Percentiles rank a stretch among this genome's conserved stretches.
Evolutionary conservation across 2,797 vertebrate species (phyloP).

Genomic region (Poeciliopsis gracilis): DNA sequence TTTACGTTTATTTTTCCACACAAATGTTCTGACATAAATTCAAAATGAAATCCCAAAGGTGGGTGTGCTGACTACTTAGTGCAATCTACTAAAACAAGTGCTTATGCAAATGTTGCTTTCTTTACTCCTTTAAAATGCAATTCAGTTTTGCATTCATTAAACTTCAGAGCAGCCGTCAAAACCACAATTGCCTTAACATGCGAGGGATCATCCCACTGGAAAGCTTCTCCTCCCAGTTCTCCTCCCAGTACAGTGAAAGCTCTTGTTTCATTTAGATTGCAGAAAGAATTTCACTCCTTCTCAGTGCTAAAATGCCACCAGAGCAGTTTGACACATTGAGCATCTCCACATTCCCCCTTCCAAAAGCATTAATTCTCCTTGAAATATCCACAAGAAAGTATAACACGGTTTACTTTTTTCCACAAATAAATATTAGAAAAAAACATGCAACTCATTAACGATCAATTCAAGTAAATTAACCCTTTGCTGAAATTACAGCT

Average conservation of each 20-base stretch:
- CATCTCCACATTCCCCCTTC: background rate
- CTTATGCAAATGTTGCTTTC: background rate
- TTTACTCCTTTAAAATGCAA: background rate
- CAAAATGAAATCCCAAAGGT: conserved; percentile 9
- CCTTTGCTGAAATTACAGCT: background rate
- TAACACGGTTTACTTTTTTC: background rate
- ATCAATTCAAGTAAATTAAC: background rate
- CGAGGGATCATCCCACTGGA: conserved; percentile 40
- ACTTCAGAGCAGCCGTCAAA: conserved; percentile 19
- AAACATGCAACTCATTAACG: background rate
- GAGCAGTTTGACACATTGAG: conserved; percentile 55
- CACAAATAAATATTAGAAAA: background rate
- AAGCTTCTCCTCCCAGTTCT: conserved; percentile 29
- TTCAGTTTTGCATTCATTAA: conserved; percentile 27
- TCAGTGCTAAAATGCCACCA: conserved; percentile 31
- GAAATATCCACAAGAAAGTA: background rate
- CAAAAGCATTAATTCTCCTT: background rate
- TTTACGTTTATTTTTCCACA: background rate
- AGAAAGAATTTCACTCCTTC: conserved; percentile 44
- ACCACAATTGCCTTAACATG: conserved; percentile 26
- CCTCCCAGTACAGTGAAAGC: conserved; percentile 23
- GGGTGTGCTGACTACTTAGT: conserved; percentile 5
- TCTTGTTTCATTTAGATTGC: conserved; percentile 56
- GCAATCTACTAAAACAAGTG: conserved; percentile 12
- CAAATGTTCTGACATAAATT: conserved; percentile 20